Evolutionary conservation across 2,888 invertebrate genomes (phyloP).

Genomic region (Archaeoteleia sp.): DNA sequence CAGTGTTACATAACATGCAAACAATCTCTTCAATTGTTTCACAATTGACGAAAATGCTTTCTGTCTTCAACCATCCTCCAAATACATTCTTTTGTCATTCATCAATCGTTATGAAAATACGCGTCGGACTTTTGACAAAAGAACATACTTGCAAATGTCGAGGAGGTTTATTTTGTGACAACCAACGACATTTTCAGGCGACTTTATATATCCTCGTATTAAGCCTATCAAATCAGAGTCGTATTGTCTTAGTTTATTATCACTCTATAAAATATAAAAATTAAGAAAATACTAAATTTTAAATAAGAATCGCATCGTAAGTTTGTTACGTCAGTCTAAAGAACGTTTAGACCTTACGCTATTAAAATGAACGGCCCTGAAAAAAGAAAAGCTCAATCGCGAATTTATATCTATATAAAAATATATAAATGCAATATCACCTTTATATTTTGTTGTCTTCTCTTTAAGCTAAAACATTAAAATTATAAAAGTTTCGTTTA

Average conservation of each 20-base stretch:
- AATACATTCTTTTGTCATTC: neutral
- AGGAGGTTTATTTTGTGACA: slow-evolving; percentile 6
- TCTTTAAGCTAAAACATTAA: slow-evolving; percentile 4
- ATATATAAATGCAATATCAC: slow-evolving; percentile 42
- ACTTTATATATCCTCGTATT: slow-evolving; percentile 12
- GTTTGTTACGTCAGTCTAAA: slow-evolving; percentile 42
- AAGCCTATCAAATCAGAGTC: slow-evolving; percentile 27
- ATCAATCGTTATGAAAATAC: slow-evolving; percentile 1
- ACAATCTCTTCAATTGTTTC: slow-evolving; percentile 1
- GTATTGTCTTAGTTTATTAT: slow-evolving; percentile 36
- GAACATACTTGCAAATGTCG: slow-evolving; percentile 2
- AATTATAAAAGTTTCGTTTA: slow-evolving; percentile 9
- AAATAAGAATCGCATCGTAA: slow-evolving; percentile 33
- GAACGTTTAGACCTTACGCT: slow-evolving; percentile 29
- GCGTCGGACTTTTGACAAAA: neutral
- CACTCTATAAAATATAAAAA: slow-evolving; percentile 39
- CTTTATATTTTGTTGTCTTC: slow-evolving; percentile 17
- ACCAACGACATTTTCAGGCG: neutral
- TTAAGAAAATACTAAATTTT: slow-evolving; percentile 32
- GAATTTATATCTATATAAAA: slow-evolving; percentile 33
- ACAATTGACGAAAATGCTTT: neutral
- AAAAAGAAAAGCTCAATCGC: slow-evolving; percentile 39
- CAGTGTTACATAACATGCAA: neutral
- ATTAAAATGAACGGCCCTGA: slow-evolving; percentile 12
- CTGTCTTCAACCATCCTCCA: neutral